These are phyloP conservation scores for Drosophila pallidifrons DNA, from an alignment of 1,140 invertebrate genomes.

Conservation along the genomic window DNA sequence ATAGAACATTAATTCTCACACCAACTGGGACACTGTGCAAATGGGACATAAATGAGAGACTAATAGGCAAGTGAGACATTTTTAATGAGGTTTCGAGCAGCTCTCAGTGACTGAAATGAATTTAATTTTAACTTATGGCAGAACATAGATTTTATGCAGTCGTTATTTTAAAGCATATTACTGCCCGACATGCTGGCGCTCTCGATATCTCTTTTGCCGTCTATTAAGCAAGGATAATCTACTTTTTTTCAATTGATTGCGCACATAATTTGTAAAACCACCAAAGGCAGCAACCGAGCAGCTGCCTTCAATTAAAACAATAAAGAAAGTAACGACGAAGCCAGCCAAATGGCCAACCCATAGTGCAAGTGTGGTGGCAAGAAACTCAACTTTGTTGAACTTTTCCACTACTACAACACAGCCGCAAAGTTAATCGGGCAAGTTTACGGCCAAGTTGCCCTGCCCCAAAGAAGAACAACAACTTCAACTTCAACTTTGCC, in stretches of 20 bases:
- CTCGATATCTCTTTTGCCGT: conserved; percentile 1
- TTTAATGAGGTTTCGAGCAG: neutral
- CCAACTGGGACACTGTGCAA: neutral
- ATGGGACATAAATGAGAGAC: conserved; percentile 1
- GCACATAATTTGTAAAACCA: conserved; percentile 49
- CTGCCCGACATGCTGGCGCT: neutral
- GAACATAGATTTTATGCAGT: too few species aligned
- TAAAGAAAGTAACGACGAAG: conserved; percentile 31
- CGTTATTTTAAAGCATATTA: neutral
- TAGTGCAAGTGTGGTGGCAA: conserved; percentile 40
- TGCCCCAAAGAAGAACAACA: conserved; percentile 1
- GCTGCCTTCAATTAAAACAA: conserved; percentile 60
- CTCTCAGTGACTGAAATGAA: neutral
- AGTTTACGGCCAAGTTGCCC: conserved; percentile 41
- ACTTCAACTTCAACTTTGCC: neutral
- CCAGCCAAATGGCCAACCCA: conserved; percentile 19
- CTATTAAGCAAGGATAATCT: conserved; percentile 36
- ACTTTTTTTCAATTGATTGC: conserved; percentile 38
- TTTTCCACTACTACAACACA: conserved; percentile 21
- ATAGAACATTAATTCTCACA: conserved; percentile 16
- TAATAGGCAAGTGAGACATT: neutral
- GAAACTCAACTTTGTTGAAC: conserved; percentile 43
- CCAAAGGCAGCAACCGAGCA: conserved; percentile 14
- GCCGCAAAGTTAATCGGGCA: conserved; percentile 22
- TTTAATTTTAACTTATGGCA: neutral